phyloP scores from a whole-genome alignment of 2,888 invertebrate genomes.

The Troides helena region DNA sequence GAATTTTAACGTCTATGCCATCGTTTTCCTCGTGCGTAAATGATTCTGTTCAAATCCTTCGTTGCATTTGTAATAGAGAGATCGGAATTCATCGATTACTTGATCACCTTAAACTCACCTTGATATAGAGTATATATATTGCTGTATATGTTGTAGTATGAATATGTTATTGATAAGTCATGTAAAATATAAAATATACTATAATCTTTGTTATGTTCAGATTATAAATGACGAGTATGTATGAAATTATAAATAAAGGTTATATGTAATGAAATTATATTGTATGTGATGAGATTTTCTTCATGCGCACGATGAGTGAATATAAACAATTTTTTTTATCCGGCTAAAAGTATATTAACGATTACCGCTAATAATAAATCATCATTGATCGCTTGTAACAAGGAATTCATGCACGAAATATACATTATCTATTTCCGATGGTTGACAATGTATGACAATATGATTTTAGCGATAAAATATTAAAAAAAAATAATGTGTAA shows the following conservation, averaged over 20 bases:
- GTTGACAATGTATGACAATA: slow-evolving; percentile 62
- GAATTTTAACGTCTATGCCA: not conserved
- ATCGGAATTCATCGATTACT: not conserved
- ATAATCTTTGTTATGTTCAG: slow-evolving; percentile 5
- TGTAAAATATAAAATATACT: slow-evolving; percentile 4
- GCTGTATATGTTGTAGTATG: not conserved
- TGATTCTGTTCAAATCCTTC: not conserved
- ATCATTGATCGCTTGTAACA: slow-evolving; percentile 35
- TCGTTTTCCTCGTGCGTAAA: slow-evolving; percentile 23
- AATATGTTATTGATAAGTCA: not conserved
- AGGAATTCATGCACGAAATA: slow-evolving; percentile 59
- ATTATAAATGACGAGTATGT: slow-evolving; percentile 2
- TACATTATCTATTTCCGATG: slow-evolving; percentile 48
- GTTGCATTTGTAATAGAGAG: not conserved
- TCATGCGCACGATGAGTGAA: slow-evolving; percentile 20
- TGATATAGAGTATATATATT: not conserved
- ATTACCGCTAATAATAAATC: slow-evolving; percentile 15
- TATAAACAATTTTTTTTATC: slow-evolving; percentile 14
- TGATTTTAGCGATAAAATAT: slow-evolving; percentile 56
- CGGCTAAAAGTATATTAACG: slow-evolving; percentile 5
- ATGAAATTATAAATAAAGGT: slow-evolving; percentile 6
- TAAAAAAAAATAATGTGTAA: slow-evolving; percentile 35
- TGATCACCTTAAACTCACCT: not conserved
- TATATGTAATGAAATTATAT: slow-evolving; percentile 1
- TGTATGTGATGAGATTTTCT: not conserved